phyloP scores from a whole-genome alignment of 2,113 vertebrate genomes.

The Triplophysa tibetana region DNA sequence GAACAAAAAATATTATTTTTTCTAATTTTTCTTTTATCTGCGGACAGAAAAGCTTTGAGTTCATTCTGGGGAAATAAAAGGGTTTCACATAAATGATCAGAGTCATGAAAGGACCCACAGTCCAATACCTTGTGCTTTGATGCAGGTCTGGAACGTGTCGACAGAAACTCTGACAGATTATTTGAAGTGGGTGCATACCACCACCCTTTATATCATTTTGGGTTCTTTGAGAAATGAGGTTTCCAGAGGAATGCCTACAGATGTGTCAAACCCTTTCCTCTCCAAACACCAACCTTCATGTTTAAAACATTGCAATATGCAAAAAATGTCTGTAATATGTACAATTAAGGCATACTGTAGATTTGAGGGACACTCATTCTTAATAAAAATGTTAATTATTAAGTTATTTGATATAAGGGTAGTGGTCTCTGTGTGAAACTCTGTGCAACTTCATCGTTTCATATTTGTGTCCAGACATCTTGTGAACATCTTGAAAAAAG shows the following conservation, averaged over 20 bases:
- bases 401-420: no score
- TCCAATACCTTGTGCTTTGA: slow-evolving; percentile 52
- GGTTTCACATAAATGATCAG: slow-evolving; percentile 55
- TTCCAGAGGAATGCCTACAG: slow-evolving; percentile 54
- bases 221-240: slow-evolving; percentile 46
- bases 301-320: no score
- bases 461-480: background rate
- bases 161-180: slow-evolving; percentile 61
- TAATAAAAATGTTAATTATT: no score
- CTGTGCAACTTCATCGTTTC: no score
- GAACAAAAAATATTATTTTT: slow-evolving; percentile 30
- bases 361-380: no score
- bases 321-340: no score
- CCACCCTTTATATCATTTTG: slow-evolving; percentile 59
- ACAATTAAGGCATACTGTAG: no score
- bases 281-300: background rate
- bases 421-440: no score
- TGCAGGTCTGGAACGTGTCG: slow-evolving; percentile 63
- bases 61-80: slow-evolving; percentile 34
- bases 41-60: slow-evolving; percentile 41
- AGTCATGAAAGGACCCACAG: slow-evolving; percentile 29
- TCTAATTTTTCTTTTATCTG: background rate
- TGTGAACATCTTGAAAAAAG: background rate
- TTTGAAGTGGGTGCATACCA: slow-evolving; percentile 71
- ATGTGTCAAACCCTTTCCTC: background rate